Evolutionary conservation across 2,113 vertebrate genomes (phyloP), one percentile per base, ranked within the genome.

Genomic region (Crotalus helleri): DNA sequence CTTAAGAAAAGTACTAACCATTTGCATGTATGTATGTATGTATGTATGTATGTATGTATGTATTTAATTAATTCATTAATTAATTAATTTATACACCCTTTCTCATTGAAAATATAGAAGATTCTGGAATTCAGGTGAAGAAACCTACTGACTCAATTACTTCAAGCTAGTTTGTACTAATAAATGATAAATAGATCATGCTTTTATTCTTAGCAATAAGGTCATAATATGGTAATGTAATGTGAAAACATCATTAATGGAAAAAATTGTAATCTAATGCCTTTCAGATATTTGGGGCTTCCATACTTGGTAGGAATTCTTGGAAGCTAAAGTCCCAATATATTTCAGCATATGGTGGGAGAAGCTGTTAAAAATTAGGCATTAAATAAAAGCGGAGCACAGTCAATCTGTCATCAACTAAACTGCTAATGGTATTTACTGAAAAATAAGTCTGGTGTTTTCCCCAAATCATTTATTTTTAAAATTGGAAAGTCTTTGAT

Each of bases 181-280:
- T 51, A 55, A 95, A 86, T 90, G 85, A 92, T 51, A 95, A 95
- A 94, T 92, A 64, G 33, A 64, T 61, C 33, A 44, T 81, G 21
- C n/a, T 94, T 93, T 92, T 93, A 91, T 94, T 59, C 87, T 3
- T 0, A 81, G 33, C 74, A 0, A 85, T 91, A 88, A 39, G 87
- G 24, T 5, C 61, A 4, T 46, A 29, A 74, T 33, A 33, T 51
- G 89, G 92, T 24, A 74, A 51, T 51, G 11, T 88, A 12, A 88
- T 19, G 69, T 59, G 69, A 88, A 90, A 57, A 90, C 91, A 90
- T 44, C 46, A 90, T n/a, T 61, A 95, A 54, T 51, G 64, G 2
- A 89, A 86, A 93, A 90, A 53, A 10, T 2, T 46, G 12, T 24
- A 88, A 58, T 24, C 11, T 12, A 54, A 15, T 33, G 51, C 69